Conservation (phyloP, 2,113 vertebrate genomes). For the Zapus hudsonius region DNA sequence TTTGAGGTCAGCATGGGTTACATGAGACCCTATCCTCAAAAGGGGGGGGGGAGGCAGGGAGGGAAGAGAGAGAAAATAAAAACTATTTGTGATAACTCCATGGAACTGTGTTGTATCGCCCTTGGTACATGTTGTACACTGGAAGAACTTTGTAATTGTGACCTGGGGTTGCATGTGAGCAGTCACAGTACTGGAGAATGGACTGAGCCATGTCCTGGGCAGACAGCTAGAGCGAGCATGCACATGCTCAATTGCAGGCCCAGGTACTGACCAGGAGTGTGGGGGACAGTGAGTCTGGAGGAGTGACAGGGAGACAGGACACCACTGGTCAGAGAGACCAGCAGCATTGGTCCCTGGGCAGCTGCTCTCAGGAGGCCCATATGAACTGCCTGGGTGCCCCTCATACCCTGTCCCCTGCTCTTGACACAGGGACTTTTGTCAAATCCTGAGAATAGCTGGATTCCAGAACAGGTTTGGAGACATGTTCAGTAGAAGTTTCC, state of each 20-base stretch:
- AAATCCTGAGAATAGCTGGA: neutral
- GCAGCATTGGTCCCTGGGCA: neutral
- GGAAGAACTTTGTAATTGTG: neutral
- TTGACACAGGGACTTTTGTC: neutral
- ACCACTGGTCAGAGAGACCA: neutral
- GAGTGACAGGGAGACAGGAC: neutral
- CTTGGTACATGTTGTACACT: no score
- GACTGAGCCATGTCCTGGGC: neutral
- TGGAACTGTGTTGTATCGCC: neutral
- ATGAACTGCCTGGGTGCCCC: neutral
- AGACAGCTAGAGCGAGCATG: neutral
- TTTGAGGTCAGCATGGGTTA: no score
- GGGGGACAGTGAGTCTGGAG: neutral
- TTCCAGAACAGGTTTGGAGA: neutral
- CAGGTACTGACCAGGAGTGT: no score
- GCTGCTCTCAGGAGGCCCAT: neutral
- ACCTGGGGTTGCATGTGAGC: neutral
- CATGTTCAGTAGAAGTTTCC: accelerated
- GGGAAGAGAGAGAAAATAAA: no score
- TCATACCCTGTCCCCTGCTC: neutral
- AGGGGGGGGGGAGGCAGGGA: no score
- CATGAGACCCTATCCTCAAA: no score
- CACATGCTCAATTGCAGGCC: neutral
- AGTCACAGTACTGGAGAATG: neutral
- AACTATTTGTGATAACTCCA: neutral